A percentile compares a stretch with the other conserved stretches of the same genome.
Evolutionary conservation across 2,888 invertebrate genomes (phyloP).

Genomic region (Ernsta delagoae): DNA sequence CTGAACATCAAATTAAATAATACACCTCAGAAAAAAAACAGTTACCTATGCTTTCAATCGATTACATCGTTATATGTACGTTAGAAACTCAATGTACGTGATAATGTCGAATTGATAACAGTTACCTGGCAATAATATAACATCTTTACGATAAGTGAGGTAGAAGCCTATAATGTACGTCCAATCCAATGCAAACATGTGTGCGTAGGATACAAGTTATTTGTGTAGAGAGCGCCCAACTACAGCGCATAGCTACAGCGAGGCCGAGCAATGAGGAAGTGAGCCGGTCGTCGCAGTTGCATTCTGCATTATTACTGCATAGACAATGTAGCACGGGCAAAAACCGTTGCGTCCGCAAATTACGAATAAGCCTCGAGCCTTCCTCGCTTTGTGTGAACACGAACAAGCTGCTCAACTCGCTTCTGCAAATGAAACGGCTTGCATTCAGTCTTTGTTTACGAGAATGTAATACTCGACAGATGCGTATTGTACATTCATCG

Average conservation of each 20-base stretch:
- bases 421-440: slow-evolving; percentile 22
- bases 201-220: slow-evolving; percentile 17
- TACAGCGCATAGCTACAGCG: slow-evolving; percentile 46
- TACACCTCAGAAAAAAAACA: background rate
- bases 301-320: slow-evolving; percentile 58
- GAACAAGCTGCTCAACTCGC: slow-evolving; percentile 33
- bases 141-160: background rate
- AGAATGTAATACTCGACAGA: slow-evolving; percentile 45
- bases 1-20: too few species aligned
- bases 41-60: background rate
- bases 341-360: slow-evolving; percentile 57
- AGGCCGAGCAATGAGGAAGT: slow-evolving; percentile 62
- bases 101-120: slow-evolving; percentile 15
- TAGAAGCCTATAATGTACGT: background rate
- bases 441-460: slow-evolving; percentile 55
- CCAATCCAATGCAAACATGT: slow-evolving; percentile 1
- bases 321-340: slow-evolving; percentile 51
- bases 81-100: slow-evolving; percentile 9
- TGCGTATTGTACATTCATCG: slow-evolving; percentile 39
- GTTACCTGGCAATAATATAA: slow-evolving; percentile 10
- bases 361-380: slow-evolving; percentile 38
- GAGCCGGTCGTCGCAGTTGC: slow-evolving; percentile 62
- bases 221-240: slow-evolving; percentile 36
- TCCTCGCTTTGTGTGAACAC: slow-evolving; percentile 37
- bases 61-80: background rate